A percentile compares a stretch with the other conserved stretches of the same genome.
Evolutionary conservation across 1,140 invertebrate species (phyloP).

Genomic region (Scaptodrosophila lebanonensis): DNA sequence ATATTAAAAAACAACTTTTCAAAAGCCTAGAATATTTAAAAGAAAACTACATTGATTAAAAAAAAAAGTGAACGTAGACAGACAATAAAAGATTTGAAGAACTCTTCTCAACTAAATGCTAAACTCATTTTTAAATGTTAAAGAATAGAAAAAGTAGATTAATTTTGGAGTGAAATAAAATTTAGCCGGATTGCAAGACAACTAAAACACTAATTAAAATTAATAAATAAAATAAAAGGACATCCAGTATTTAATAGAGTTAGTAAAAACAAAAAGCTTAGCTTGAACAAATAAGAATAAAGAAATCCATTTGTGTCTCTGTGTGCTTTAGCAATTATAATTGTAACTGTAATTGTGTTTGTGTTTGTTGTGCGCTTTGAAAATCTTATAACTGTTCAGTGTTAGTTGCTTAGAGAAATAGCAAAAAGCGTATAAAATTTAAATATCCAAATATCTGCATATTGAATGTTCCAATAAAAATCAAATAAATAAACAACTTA

Average conservation of each 20-base stretch:
- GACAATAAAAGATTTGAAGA: neutral
- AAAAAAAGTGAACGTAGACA: neutral
- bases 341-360: too few relatives aligned
- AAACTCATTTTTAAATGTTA: too few relatives aligned
- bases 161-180: constrained; percentile 14
- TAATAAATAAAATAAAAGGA: constrained; percentile 19
- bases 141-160: neutral
- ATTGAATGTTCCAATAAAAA: constrained; percentile 34
- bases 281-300: constrained; percentile 32
- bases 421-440: constrained; percentile 23
- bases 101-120: neutral
- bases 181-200: constrained; percentile 27
- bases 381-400: constrained; percentile 43
- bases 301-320: constrained; percentile 35
- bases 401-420: too few relatives aligned
- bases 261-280: constrained; percentile 42
- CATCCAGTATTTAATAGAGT: constrained; percentile 16
- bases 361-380: too few relatives aligned
- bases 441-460: constrained; percentile 15
- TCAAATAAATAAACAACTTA: neutral
- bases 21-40: neutral
- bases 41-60: neutral
- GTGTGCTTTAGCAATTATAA: constrained; percentile 48
- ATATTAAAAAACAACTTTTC: neutral
- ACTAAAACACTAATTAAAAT: constrained; percentile 31